phyloP scores from a whole-genome alignment of 53 echinoderm and acorn worm genomes.

The Luidia sarsii region DNA sequence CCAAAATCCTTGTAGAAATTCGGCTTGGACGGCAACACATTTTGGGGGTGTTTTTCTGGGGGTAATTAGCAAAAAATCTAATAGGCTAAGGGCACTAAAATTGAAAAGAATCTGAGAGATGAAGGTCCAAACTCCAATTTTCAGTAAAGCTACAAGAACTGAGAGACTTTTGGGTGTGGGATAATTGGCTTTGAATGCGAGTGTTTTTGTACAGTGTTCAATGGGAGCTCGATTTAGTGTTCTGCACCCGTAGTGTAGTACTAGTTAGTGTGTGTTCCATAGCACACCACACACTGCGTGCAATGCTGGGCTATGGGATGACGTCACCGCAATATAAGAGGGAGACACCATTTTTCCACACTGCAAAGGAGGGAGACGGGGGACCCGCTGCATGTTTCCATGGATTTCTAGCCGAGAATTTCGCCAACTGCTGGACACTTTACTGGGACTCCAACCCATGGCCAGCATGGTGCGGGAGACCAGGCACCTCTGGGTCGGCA shows the following conservation, averaged over 20 bases:
- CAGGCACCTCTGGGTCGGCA: conserved; percentile 99
- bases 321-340: conserved; percentile 68
- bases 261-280: background rate
- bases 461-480: conserved; percentile 99
- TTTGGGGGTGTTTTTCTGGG: no score
- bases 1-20: no score
- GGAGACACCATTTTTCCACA: conserved; percentile 69
- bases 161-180: no score
- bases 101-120: no score
- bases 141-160: no score
- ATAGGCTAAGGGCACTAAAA: no score
- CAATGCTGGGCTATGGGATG: conserved; percentile 24
- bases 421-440: conserved; percentile 62
- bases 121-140: no score
- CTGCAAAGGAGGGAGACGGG: conserved; percentile 39
- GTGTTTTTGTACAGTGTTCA: no score
- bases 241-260: background rate
- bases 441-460: conserved; percentile 98
- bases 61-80: no score
- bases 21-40: no score
- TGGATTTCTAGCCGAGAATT: conserved; percentile 62
- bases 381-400: conserved; percentile 52
- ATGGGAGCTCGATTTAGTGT: background rate
- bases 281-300: background rate
- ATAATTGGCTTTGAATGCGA: no score